A percentile compares a stretch with the other conserved stretches of the same genome.
These are phyloP conservation scores for Andrena chrysosceles DNA, from an alignment of 2,888 invertebrate species.

Conservation along the genomic window DNA sequence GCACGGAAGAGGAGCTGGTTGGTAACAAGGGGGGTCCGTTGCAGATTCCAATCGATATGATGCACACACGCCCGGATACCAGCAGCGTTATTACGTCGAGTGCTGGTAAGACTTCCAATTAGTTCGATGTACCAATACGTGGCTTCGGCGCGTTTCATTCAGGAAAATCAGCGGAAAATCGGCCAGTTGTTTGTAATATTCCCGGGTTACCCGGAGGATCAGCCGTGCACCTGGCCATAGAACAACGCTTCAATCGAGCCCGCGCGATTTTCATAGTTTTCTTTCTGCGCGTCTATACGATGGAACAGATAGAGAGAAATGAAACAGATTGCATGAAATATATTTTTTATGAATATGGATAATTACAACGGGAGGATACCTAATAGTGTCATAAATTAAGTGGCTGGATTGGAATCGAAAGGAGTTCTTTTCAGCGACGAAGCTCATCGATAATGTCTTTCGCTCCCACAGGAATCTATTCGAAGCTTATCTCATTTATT, in stretches of 20 bases:
- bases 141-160: constrained; percentile 50
- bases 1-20: constrained; percentile 48
- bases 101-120: constrained; percentile 81
- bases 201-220: constrained; percentile 5
- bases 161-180: constrained; percentile 64
- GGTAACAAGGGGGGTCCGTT: constrained; percentile 71
- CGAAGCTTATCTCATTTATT: constrained; percentile 83
- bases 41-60: constrained; percentile 79
- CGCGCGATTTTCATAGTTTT: constrained; percentile 16
- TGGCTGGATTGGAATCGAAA: not conserved
- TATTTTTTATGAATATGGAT: not conserved
- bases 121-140: constrained; percentile 69
- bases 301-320: not conserved
- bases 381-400: too few species aligned
- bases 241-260: constrained; percentile 29
- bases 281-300: not conserved
- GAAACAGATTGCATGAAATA: not conserved
- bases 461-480: constrained; percentile 75
- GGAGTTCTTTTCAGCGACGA: constrained; percentile 32
- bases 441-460: constrained; percentile 76
- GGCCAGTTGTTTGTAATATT: constrained; percentile 56
- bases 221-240: not conserved
- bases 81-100: constrained; percentile 79
- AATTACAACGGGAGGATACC: not conserved
- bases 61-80: constrained; percentile 68